Evolutionary conservation across 92 coral and sea anemone genomes (phyloP).

Genomic region (Parazoanthus swiftii): DNA sequence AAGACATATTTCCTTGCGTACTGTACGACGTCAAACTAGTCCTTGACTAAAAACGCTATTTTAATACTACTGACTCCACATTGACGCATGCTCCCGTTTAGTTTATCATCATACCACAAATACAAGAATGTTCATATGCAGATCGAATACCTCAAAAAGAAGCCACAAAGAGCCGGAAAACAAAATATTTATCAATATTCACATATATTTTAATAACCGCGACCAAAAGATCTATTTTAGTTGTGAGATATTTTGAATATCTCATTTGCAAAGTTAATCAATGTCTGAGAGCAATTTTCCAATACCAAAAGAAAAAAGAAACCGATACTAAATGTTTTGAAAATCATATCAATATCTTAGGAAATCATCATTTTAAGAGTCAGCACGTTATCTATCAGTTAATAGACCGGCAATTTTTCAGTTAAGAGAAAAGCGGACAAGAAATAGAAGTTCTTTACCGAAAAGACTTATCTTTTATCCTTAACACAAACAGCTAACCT

Average conservation of each 20-base stretch:
- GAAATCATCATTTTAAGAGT: neutral
- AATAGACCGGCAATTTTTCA: neutral
- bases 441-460: neutral
- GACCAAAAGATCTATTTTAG: neutral
- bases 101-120: neutral
- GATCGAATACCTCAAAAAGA: neutral
- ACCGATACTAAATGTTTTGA: neutral
- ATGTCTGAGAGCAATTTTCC: neutral
- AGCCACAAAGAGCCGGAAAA: neutral
- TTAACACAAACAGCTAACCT: neutral
- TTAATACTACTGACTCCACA: neutral
- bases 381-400: neutral
- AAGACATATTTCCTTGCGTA: neutral
- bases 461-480: neutral
- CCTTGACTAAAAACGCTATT: neutral
- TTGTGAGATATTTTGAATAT: too few relatives aligned
- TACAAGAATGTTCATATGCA: neutral
- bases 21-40: neutral
- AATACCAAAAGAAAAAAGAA: neutral
- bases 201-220: neutral
- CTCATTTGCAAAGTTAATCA: neutral
- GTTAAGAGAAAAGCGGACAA: too few relatives aligned
- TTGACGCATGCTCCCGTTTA: neutral
- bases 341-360: neutral
- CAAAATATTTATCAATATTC: neutral